Percentiles rank a stretch among this genome's conserved stretches.
Conservation (phyloP, 2,113 vertebrate genomes). For the Raja brachyura region DNA sequence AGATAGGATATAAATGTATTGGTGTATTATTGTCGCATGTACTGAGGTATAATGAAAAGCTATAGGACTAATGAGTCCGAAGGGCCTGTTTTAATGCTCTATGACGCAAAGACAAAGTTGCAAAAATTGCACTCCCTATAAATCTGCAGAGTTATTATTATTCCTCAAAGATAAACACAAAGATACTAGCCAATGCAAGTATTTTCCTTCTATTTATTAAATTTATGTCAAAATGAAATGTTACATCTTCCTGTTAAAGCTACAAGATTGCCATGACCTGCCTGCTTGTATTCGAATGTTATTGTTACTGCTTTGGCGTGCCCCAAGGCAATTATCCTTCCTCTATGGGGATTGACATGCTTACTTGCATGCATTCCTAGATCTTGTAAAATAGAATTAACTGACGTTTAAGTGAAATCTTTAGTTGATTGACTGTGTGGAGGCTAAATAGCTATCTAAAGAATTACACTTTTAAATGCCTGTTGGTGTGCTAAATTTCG, state of each 20-base stretch:
- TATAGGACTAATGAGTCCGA: too few species aligned
- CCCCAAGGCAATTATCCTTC: slow-evolving; percentile 69
- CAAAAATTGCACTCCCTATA: background rate
- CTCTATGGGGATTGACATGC: slow-evolving; percentile 52
- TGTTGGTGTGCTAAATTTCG: background rate
- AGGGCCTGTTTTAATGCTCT: too few species aligned
- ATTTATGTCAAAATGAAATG: slow-evolving; percentile 43
- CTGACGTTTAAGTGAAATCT: background rate
- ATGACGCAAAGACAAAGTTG: background rate
- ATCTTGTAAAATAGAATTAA: slow-evolving; percentile 1
- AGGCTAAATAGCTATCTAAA: background rate
- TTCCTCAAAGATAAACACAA: background rate
- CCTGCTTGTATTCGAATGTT: slow-evolving; percentile 74
- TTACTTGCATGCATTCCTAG: slow-evolving; percentile 43
- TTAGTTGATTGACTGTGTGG: background rate
- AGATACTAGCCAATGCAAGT: background rate
- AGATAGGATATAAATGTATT: too few species aligned
- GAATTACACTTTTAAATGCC: background rate
- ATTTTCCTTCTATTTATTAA: background rate
- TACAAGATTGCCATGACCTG: slow-evolving; percentile 69
- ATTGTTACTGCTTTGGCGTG: slow-evolving; percentile 78
- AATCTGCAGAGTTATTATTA: background rate
- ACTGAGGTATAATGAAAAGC: too few species aligned
- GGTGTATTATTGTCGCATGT: too few species aligned
- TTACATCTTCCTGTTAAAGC: slow-evolving; percentile 66